Percentiles rank a stretch among this genome's conserved stretches.
Evolutionary conservation across 2,888 invertebrate species (phyloP).

Genomic region (Galerucella pusilla): DNA sequence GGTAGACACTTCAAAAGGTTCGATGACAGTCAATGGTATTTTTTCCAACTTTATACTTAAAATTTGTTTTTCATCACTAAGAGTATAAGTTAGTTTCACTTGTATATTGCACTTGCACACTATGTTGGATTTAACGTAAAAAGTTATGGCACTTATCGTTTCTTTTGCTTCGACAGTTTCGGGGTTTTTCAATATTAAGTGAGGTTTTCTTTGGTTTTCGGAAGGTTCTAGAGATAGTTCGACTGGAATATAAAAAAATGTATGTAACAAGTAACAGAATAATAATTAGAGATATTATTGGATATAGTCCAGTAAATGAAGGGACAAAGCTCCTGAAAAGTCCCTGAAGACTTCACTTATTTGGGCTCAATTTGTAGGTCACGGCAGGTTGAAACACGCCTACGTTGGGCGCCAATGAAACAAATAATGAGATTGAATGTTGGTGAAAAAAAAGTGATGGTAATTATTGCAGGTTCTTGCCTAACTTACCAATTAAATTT

Average conservation of each 20-base stretch:
- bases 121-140: constrained; percentile 74
- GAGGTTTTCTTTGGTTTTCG: constrained; percentile 66
- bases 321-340: too few species aligned
- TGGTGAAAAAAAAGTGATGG: too few species aligned
- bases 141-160: constrained; percentile 57
- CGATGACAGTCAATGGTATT: constrained; percentile 72
- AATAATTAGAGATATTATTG: too few species aligned
- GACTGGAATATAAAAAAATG: constrained; percentile 61
- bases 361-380: too few species aligned
- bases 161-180: constrained; percentile 55
- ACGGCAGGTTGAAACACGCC: too few species aligned
- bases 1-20: constrained; percentile 77
- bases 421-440: too few species aligned
- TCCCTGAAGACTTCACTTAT: too few species aligned
- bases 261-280: too few species aligned
- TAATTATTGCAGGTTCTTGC: too few species aligned
- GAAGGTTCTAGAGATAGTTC: constrained; percentile 68
- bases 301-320: too few species aligned
- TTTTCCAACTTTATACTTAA: constrained; percentile 72
- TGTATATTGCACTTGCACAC: constrained; percentile 70
- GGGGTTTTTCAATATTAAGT: constrained; percentile 61
- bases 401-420: too few species aligned
- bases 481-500: too few species aligned
- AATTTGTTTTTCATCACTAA: constrained; percentile 61
- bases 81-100: constrained; percentile 69